Evolutionary conservation across 2,888 invertebrate species (phyloP).

Genomic region (Scaptomyza cyrtandrae): DNA sequence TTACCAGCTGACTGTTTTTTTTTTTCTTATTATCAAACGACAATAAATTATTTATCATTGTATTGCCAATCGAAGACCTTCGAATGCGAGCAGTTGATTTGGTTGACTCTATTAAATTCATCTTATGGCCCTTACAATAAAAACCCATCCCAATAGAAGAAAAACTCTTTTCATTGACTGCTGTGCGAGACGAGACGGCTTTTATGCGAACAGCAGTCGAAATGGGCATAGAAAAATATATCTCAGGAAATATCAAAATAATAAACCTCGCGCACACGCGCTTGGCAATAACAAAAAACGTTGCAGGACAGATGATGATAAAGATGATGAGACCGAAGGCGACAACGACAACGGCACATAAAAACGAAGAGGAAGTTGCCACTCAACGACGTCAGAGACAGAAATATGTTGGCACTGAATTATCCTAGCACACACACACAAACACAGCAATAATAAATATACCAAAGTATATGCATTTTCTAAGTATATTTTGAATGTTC

Average conservation of each 20-base stretch:
- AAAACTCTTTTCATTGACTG: constrained; percentile 47
- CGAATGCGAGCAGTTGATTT: constrained; percentile 26
- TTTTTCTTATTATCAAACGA: not conserved
- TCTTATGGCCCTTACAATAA: constrained; percentile 27
- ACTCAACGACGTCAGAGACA: constrained; percentile 57
- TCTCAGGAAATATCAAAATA: constrained; percentile 67
- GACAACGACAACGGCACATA: constrained; percentile 47
- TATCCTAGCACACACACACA: constrained; percentile 39
- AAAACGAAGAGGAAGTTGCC: constrained; percentile 62
- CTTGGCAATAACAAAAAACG: constrained; percentile 26
- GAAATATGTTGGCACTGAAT: constrained; percentile 52
- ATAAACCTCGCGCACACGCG: constrained; percentile 60
- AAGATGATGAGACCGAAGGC: constrained; percentile 36
- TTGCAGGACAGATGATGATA: constrained; percentile 44
- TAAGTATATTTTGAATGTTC: constrained; percentile 11
- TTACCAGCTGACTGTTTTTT: not conserved
- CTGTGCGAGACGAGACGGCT: constrained; percentile 7
- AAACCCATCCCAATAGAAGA: constrained; percentile 11
- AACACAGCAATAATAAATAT: constrained; percentile 11
- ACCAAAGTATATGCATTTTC: not conserved
- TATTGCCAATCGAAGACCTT: constrained; percentile 11
- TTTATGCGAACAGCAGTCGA: constrained; percentile 5
- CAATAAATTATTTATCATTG: not conserved
- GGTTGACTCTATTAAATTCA: constrained; percentile 52
- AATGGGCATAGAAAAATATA: constrained; percentile 56